A percentile compares a stretch with the other conserved stretches of the same genome.
Conservation (phyloP, 1,140 invertebrate genomes). For the Bursaphelenchus mucronatus region DNA sequence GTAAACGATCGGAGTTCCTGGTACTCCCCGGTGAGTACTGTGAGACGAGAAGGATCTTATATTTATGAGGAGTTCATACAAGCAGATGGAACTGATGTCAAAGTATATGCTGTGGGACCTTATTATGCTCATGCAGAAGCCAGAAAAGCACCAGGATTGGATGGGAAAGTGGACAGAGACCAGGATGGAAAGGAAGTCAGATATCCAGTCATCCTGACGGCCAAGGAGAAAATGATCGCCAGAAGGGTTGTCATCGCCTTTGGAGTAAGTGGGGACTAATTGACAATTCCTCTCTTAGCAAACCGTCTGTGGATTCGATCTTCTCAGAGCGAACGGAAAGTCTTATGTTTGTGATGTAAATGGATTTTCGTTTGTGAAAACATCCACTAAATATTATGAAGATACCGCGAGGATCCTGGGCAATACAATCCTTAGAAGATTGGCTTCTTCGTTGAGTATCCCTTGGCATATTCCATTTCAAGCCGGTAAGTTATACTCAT, state of each 20-base stretch:
- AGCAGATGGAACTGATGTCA: conserved; percentile 91
- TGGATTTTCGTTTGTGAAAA: conserved; percentile 99
- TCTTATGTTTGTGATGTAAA: conserved; percentile 96
- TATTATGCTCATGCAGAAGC: conserved; percentile 99
- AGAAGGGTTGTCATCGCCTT: conserved; percentile 94
- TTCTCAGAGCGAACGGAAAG: conserved; percentile 91
- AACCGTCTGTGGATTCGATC: conserved; percentile 98
- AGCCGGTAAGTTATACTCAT: conserved; percentile 24
- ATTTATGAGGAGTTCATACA: conserved; percentile 99
- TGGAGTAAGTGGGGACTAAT: conserved; percentile 65
- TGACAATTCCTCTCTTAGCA: conserved; percentile 67
- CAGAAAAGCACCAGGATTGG: conserved; percentile 83
- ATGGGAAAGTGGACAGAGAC: conserved; percentile 94
- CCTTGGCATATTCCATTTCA: conserved; percentile 56
- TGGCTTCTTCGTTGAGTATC: conserved; percentile 63
- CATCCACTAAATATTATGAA: conserved; percentile 98
- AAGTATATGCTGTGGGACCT: conserved; percentile 87
- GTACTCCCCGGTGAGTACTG: conserved; percentile 89
- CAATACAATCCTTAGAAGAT: conserved; percentile 60
- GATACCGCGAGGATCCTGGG: conserved; percentile 93
- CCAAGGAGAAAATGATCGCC: conserved; percentile 97
- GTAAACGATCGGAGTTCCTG: conserved; percentile 96
- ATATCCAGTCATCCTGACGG: conserved; percentile 94
- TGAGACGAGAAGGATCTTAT: conserved; percentile 92
- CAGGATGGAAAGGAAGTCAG: conserved; percentile 96